These are phyloP conservation scores for Polydrusus cervinus DNA, from an alignment of 2,888 invertebrate species.

Conservation along the genomic window DNA sequence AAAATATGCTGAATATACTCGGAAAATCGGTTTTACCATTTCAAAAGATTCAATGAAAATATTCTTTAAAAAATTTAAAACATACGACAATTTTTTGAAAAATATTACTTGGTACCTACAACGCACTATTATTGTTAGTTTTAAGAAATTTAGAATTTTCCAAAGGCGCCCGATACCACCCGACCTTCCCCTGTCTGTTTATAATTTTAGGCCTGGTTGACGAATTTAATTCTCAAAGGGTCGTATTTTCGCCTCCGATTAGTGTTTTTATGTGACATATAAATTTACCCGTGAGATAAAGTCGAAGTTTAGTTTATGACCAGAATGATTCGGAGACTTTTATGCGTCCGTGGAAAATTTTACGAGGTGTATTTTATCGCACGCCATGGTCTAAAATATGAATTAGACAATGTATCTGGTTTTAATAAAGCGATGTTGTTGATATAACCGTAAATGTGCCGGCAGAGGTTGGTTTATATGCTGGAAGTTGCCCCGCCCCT, in stretches of 20 bases:
- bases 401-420: constrained; percentile 17
- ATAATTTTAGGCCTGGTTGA: constrained; percentile 41
- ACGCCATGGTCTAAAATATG: constrained; percentile 46
- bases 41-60: too few relatives aligned
- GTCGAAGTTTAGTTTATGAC: constrained; percentile 21
- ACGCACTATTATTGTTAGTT: too few relatives aligned
- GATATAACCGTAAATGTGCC: too few relatives aligned
- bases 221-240: constrained; percentile 38
- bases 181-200: constrained; percentile 23
- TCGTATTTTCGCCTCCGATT: constrained; percentile 46
- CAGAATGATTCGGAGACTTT: constrained; percentile 1
- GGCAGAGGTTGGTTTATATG: too few relatives aligned
- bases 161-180: neutral
- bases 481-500: too few relatives aligned
- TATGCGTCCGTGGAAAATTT: constrained; percentile 1
- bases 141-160: neutral
- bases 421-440: constrained; percentile 1
- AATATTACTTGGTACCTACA: too few relatives aligned
- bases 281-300: constrained; percentile 37
- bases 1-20: too few relatives aligned
- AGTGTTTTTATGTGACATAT: constrained; percentile 41
- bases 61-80: too few relatives aligned
- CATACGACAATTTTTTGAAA: too few relatives aligned
- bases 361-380: constrained; percentile 6
- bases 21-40: too few relatives aligned